Conservation (phyloP, 2,888 invertebrate species). For the Schrankia costaestrigalis region DNA sequence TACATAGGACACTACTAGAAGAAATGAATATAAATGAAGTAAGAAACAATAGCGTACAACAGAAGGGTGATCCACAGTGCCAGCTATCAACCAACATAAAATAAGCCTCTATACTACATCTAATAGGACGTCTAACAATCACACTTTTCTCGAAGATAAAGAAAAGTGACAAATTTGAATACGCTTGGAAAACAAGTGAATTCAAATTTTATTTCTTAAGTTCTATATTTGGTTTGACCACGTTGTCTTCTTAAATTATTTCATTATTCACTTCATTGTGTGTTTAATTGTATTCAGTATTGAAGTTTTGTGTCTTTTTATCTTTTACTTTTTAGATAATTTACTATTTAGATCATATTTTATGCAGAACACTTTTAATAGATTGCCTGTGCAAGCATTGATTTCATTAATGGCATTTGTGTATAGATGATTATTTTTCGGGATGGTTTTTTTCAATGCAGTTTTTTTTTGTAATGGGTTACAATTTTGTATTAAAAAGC, state of each 20-base stretch:
- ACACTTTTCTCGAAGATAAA: conserved; percentile 38
- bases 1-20: conserved; percentile 67
- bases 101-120: conserved; percentile 68
- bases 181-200: conserved; percentile 32
- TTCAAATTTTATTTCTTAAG: conserved; percentile 39
- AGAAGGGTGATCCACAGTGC: conserved; percentile 76
- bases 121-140: conserved; percentile 73
- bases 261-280: not conserved
- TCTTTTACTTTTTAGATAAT: too few relatives aligned
- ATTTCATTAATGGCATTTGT: too few relatives aligned
- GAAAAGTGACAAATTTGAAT: conserved; percentile 42
- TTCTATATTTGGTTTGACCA: conserved; percentile 48
- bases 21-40: conserved; percentile 54
- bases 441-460: too few relatives aligned
- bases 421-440: too few relatives aligned
- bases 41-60: conserved; percentile 62
- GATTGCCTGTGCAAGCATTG: too few relatives aligned
- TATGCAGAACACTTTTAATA: too few relatives aligned
- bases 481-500: too few relatives aligned
- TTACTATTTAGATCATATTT: too few relatives aligned
- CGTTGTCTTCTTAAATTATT: too few relatives aligned
- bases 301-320: too few relatives aligned
- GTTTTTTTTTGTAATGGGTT: too few relatives aligned
- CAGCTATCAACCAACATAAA: conserved; percentile 72
- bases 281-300: conserved; percentile 10